Base-by-base conservation (phyloP, 2,797 vertebrate species). In the Lepus oiostolus region DNA sequence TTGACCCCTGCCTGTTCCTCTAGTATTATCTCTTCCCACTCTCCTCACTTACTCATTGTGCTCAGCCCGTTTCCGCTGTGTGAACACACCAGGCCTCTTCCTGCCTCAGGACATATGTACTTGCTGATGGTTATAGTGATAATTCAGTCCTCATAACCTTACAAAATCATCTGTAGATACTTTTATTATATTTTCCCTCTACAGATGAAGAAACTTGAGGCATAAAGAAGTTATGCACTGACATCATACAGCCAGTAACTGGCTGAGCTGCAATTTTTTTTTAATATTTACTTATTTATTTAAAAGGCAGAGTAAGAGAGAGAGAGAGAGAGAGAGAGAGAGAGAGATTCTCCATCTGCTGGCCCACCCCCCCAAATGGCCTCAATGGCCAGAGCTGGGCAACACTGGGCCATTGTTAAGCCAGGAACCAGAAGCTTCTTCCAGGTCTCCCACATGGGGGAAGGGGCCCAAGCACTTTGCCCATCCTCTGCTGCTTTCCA, bases 21-120 rank as follows among this genome's bases (percentile, higher is more conserved):
- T 63, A 74, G 63, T 32, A n/a, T 83, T 32, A 62, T 72, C 65
- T 74, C 14, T 79, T 68, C 50, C 52, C 28, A 47, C 16, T 67
- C 58, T 42, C 54, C 35, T 91, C 79, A 47, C 28, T 84, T 16
- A 54, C 38, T 74, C 28, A 58, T 24, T 93, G 24, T 81, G 70
- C 38, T 81, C 47, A 85, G 65, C 32, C 70, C 79, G n/a, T 62
- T 95, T 85, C 87, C 90, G 50, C 89, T 91, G 7, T 76, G 60
- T 68, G 70, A 79, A 85, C 19, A 52, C 67, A 87, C 35, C n/a
- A 42, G n/a, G 60, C 52, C 65, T 93, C 4, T 60, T 93, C 68
- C 65, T 86, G 80, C 88, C 35, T 83, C 72, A 80, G 81, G 65
- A 74, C 21, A 71, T 26, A n/a, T 14, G 70, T 2, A 68, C 65